A percentile compares a stretch with the other conserved stretches of the same genome.
phyloP scores from a whole-genome alignment of 2,888 invertebrate species.

The Cephus nigrinus region DNA sequence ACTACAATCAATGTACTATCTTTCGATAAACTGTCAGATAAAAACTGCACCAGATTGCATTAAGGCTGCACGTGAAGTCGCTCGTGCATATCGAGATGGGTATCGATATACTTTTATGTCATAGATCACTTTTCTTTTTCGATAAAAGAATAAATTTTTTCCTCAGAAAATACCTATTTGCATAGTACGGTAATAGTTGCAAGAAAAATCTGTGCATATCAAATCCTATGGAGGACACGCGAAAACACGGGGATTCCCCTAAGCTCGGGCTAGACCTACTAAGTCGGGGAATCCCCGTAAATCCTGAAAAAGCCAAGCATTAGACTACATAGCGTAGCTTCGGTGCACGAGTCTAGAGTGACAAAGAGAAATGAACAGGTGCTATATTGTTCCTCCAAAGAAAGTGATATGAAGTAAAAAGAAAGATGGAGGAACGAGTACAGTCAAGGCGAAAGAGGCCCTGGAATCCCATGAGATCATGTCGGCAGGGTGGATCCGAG shows the following conservation, averaged over 20 bases:
- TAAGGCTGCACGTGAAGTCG: background rate
- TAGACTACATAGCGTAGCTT: background rate
- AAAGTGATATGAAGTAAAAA: conserved; percentile 20
- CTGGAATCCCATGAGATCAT: conserved; percentile 27
- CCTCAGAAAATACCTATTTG: too few relatives aligned
- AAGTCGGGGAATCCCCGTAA: background rate
- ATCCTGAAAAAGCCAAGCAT: background rate
- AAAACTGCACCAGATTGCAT: background rate
- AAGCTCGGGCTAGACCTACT: background rate
- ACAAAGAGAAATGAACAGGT: background rate
- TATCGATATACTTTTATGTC: background rate
- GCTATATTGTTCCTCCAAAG: conserved; percentile 4
- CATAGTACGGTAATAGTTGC: too few relatives aligned
- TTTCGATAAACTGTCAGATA: background rate
- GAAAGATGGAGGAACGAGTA: conserved; percentile 23
- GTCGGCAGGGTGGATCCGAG: conserved; percentile 49
- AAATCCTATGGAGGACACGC: background rate
- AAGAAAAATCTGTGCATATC: background rate
- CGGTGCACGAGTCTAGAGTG: background rate
- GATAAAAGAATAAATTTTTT: too few relatives aligned
- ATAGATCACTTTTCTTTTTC: too few relatives aligned
- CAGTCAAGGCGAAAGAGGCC: conserved; percentile 6
- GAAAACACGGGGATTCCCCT: background rate
- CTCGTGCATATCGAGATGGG: background rate
- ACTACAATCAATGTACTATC: background rate